These are phyloP conservation scores for Neocrepidodera transversa DNA, from an alignment of 2,888 invertebrate genomes.

Conservation along the genomic window DNA sequence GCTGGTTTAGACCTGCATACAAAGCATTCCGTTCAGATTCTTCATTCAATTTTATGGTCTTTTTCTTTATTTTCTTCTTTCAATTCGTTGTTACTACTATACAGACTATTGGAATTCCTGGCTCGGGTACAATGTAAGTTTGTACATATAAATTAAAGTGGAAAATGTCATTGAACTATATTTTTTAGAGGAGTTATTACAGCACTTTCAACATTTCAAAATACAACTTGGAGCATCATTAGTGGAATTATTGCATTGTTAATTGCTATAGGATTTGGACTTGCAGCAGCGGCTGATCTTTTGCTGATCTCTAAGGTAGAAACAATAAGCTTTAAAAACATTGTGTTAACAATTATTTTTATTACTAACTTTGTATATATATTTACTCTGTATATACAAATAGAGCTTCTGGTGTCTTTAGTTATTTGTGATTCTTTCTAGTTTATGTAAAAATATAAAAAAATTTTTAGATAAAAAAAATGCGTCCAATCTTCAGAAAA, in stretches of 20 bases:
- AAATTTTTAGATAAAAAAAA: neutral
- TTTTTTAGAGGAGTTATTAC: constrained; percentile 77
- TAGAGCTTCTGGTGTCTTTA: too few species aligned
- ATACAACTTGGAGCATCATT: constrained; percentile 65
- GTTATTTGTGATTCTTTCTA: too few species aligned
- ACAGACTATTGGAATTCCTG: constrained; percentile 86
- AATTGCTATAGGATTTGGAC: constrained; percentile 80
- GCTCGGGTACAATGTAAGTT: constrained; percentile 87
- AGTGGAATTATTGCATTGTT: constrained; percentile 80
- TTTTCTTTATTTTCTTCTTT: constrained; percentile 98
- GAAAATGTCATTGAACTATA: too few species aligned
- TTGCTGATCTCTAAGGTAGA: constrained; percentile 86
- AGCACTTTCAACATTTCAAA: constrained; percentile 72
- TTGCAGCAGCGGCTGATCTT: constrained; percentile 78
- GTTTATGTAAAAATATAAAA: too few species aligned
- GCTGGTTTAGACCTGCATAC: constrained; percentile 99
- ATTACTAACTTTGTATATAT: too few species aligned
- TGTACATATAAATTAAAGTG: too few species aligned
- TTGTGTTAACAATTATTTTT: constrained; percentile 57
- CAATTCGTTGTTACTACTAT: constrained; percentile 90
- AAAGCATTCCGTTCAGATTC: constrained; percentile 99
- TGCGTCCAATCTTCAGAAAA: neutral
- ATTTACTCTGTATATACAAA: too few species aligned
- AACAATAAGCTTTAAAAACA: constrained; percentile 87
- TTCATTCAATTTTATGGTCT: constrained; percentile 99